Evolutionary conservation across 2,113 vertebrate genomes (phyloP), one percentile per base, ranked within the genome.

Genomic region (Ctenomys sociabilis): DNA sequence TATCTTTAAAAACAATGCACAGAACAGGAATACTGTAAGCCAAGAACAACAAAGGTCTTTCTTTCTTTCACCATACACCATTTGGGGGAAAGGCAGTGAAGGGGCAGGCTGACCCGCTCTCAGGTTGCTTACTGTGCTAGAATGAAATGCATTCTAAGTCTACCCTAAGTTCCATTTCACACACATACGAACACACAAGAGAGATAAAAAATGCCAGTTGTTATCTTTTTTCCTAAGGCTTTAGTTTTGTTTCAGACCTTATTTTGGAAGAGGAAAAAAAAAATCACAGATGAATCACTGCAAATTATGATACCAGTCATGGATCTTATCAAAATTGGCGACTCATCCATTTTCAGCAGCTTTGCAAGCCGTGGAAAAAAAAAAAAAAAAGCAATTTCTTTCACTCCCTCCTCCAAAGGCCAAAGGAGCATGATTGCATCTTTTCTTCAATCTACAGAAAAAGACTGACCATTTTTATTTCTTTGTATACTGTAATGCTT

Each of bases 271-370:
- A n/a, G 57, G 30, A 37, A 45, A 94, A 63, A 94, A 96, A 94
- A 96, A 85, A 95, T 88, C 90, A 97, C 88, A 95, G 95, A 97
- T 97, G 96, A 98, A 96, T 97, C 96, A 98, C 73, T 96, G 68
- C 85, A 96, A 94, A 96, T 95, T 95, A 88, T 91, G 93, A 96
- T 94, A 94, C 88, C 35, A 72, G 83, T 96, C 94, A 94, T 91
- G 95, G 92, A 97, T 95, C 95, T 96, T 93, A 96, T 97, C 97
- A 96, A 97, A 98, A 95, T 30, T 66, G 83, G 87, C 24, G 9
- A 96, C 95, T 98, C 95, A 97, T 96, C 63, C 75, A 88, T 95
- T 95, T 94, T 82, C 68, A 96, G 90, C 95, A 97, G 83, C 85
- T 97, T 95, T 96, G 90, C 88, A 96, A 90, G 72, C 92, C 96